Percentiles rank a stretch among this genome's conserved stretches.
Conservation (phyloP, 2,888 invertebrate species). For the Dyspetes luteomarginatus region DNA sequence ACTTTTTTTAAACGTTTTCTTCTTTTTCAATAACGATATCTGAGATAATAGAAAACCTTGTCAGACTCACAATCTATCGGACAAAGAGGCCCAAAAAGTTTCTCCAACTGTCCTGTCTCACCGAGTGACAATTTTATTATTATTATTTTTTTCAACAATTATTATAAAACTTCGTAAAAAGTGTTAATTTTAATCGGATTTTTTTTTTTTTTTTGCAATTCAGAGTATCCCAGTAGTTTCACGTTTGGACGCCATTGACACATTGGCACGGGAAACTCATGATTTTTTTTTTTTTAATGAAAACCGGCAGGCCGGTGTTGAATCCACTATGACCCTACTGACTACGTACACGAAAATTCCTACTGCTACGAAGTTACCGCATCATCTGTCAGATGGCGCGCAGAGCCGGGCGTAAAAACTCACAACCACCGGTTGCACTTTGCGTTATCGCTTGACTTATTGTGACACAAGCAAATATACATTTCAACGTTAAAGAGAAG, state of each 20-base stretch:
- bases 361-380: background rate
- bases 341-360: background rate
- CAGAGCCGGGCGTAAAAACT: background rate
- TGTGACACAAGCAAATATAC: background rate
- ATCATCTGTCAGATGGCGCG: constrained; percentile 5
- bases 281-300: background rate
- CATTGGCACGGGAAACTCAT: background rate
- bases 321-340: too few species aligned
- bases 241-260: constrained; percentile 26
- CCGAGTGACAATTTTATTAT: background rate
- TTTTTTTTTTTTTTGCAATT: background rate
- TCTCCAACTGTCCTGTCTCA: background rate
- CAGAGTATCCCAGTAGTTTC: background rate
- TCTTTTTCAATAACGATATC: background rate
- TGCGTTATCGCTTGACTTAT: background rate
- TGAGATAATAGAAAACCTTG: background rate
- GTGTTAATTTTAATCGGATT: background rate
- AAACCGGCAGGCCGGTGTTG: background rate
- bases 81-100: background rate
- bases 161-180: too few species aligned
- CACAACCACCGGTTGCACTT: constrained; percentile 60
- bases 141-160: background rate
- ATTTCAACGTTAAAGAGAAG: constrained; percentile 41
- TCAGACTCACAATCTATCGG: constrained; percentile 9
- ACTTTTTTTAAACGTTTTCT: background rate